Conservation (phyloP, 1,140 invertebrate species). For the Oedothorax gibbosus region DNA sequence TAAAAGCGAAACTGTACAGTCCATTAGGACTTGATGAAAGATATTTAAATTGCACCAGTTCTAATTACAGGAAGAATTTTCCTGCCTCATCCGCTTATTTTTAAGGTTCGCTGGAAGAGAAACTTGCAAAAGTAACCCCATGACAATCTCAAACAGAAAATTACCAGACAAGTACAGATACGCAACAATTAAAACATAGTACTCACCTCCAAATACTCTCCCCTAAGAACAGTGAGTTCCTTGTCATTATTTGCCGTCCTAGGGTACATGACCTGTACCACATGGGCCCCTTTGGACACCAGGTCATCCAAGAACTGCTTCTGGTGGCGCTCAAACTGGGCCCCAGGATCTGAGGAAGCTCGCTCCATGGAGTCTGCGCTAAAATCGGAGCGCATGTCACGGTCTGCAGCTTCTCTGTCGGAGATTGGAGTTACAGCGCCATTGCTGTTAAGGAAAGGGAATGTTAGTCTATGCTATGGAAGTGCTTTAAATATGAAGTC, state of each 20-base stretch:
- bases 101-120: no score
- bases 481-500: no score
- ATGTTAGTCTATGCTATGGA: background rate
- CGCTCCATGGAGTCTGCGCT: slow-evolving; percentile 82
- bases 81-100: no score
- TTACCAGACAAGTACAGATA: no score
- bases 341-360: slow-evolving; percentile 69
- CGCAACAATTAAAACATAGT: background rate
- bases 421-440: slow-evolving; percentile 45
- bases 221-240: slow-evolving; percentile 93
- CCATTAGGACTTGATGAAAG: no score
- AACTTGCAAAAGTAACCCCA: no score
- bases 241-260: slow-evolving; percentile 98
- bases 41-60: no score
- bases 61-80: no score
- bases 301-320: slow-evolving; percentile 66
- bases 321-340: slow-evolving; percentile 66
- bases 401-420: slow-evolving; percentile 44
- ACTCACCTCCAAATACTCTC: slow-evolving; percentile 93
- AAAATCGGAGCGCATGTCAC: slow-evolving; percentile 76
- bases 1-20: no score
- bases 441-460: slow-evolving; percentile 22
- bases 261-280: slow-evolving; percentile 94
- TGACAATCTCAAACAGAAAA: no score
- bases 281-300: slow-evolving; percentile 75